Evolutionary conservation across 1,140 invertebrate species (phyloP).

Genomic region (Thaumatotibia leucotreta): DNA sequence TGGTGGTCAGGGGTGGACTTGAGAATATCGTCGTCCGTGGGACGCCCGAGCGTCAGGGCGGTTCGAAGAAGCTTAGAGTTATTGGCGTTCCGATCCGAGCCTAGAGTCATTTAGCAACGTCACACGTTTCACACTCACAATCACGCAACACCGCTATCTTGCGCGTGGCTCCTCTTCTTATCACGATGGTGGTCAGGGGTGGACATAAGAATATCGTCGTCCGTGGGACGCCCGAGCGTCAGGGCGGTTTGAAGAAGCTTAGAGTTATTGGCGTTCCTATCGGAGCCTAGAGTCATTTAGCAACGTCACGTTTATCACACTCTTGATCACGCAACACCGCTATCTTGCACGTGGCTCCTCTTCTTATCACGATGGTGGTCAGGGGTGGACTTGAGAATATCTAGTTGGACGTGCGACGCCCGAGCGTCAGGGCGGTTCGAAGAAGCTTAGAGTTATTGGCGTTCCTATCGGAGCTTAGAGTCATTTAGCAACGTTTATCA

Average conservation of each 20-base stretch:
- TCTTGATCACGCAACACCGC: no score
- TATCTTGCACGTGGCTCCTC: no score
- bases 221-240: slow-evolving; percentile 65
- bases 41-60: slow-evolving; percentile 46
- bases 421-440: no score
- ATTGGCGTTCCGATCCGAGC: slow-evolving; percentile 62
- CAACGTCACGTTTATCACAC: no score
- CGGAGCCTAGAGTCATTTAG: slow-evolving; percentile 78
- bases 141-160: slow-evolving; percentile 76
- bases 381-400: no score
- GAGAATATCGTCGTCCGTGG: slow-evolving; percentile 85
- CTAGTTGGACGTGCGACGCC: no score
- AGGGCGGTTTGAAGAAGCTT: slow-evolving; percentile 53
- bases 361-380: no score
- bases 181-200: slow-evolving; percentile 86
- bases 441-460: no score
- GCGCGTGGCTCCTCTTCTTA: slow-evolving; percentile 77
- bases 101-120: slow-evolving; percentile 26
- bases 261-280: slow-evolving; percentile 77
- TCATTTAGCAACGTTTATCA: no score
- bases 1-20: slow-evolving; percentile 91
- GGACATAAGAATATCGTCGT: slow-evolving; percentile 89
- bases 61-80: slow-evolving; percentile 62
- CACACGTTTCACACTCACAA: slow-evolving; percentile 14
- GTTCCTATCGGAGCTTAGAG: no score